Base-by-base conservation (phyloP, 2,888 invertebrate species). In the Tenthredo notha region DNA sequence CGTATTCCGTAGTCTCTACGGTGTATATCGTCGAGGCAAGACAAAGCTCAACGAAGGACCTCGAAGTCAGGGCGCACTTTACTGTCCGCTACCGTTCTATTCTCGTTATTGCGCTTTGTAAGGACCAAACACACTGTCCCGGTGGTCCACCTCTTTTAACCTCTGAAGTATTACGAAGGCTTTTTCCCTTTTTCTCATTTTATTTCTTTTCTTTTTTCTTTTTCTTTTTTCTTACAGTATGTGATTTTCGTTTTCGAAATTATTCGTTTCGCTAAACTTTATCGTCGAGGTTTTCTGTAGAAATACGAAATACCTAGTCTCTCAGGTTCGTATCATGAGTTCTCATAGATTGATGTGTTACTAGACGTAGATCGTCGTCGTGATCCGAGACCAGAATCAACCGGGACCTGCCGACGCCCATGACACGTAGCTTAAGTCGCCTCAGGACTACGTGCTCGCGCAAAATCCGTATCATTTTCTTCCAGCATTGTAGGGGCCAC, bases 371-470 rank as follows among this genome's bases (percentile, higher is more conserved):
- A 74, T 50, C 47, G 83, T 29, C 29, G 25, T 15, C 80, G 61
- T 70, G 65, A 78, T 54, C 33, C 58, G 58, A 80, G 58, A 50
- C 18, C 15, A 80, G 40, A 80, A 80, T 61, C 80, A 80, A 80
- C 61, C 80, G 61, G 33, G 37, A 83, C 83, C 83, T 83, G 83
- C 21, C 83, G 83, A 83, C 83, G 83, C 83, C 29, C 70, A n/a
- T 70, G 83, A 83, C 70, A 61, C 83, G 43, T 67, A 33, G 83
- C 83, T 83, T 83, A 83, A 65, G 83, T 83, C 83, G 21, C 29
- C 47, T 47, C 83, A 43, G 83, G 61, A 6, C 70, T 83, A 83
- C 83, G 83, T 83, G 83, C 83, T 83, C 83, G 43, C 83, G 83
- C 83, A 83, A 83, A 67, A 83, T 83, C 61, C 40, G 58, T 50